Evolutionary conservation across 2,888 invertebrate genomes (phyloP).

Genomic region (Agonopterix alstromeriana): DNA sequence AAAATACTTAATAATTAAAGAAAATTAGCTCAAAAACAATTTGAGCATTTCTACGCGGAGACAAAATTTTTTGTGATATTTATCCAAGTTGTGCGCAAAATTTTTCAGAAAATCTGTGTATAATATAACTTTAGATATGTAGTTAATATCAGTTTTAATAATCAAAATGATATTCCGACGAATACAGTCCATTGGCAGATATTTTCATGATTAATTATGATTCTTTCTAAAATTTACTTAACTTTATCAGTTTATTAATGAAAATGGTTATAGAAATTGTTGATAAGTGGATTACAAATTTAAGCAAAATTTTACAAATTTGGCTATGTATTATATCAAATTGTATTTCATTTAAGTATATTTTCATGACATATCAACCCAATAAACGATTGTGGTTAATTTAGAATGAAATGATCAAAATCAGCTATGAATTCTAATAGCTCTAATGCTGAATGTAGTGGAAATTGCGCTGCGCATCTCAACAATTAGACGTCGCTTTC

Average conservation of each 20-base stretch:
- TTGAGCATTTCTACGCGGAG: slow-evolving; percentile 25
- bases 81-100: slow-evolving; percentile 50
- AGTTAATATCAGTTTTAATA: slow-evolving; percentile 18
- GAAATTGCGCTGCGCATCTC: too few species aligned
- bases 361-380: too few species aligned
- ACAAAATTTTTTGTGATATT: slow-evolving; percentile 25
- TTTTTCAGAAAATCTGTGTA: slow-evolving; percentile 46
- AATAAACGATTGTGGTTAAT: too few species aligned
- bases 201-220: slow-evolving; percentile 3
- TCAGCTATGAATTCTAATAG: too few species aligned
- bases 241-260: slow-evolving; percentile 3
- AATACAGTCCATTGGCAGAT: slow-evolving; percentile 32
- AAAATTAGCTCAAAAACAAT: slow-evolving; percentile 14
- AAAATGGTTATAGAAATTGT: slow-evolving; percentile 1
- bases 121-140: slow-evolving; percentile 44
- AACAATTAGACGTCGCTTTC: too few species aligned
- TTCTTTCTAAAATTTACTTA: slow-evolving; percentile 1
- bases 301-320: background rate
- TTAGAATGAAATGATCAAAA: too few species aligned
- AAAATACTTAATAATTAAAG: slow-evolving; percentile 8
- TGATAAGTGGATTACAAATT: background rate
- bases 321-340: too few species aligned
- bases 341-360: too few species aligned
- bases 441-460: too few species aligned
- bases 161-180: slow-evolving; percentile 50